Conservation (phyloP, 2,888 invertebrate species). For the Drosophila rellima region DNA sequence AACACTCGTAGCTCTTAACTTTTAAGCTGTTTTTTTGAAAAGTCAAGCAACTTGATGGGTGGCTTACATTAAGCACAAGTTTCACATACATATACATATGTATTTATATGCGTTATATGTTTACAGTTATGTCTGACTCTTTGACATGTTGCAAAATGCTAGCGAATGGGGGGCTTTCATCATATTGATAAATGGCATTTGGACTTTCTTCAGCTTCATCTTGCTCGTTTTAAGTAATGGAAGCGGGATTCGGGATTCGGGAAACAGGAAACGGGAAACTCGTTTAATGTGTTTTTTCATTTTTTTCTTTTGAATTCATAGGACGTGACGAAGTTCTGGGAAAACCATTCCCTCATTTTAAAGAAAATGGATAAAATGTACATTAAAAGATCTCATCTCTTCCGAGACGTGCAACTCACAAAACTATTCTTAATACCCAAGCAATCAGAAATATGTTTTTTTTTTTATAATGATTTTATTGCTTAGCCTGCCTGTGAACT, state of each 20-base stretch:
- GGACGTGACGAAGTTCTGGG: not conserved
- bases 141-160: constrained; percentile 23
- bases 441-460: not conserved
- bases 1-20: constrained; percentile 11
- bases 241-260: not conserved
- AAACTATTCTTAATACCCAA: not conserved
- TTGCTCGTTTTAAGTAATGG: not conserved
- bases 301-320: not conserved
- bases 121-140: constrained; percentile 23
- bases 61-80: constrained; percentile 35
- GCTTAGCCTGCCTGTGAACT: not conserved
- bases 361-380: not conserved
- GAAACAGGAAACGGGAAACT: not conserved
- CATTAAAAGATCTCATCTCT: not conserved
- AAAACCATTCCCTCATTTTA: not conserved
- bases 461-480: too few relatives aligned
- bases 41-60: constrained; percentile 26
- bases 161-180: constrained; percentile 21
- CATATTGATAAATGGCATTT: constrained; percentile 35
- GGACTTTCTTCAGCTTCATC: constrained; percentile 2
- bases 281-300: not conserved
- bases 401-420: not conserved
- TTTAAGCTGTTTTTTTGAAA: not conserved
- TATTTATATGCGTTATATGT: constrained; percentile 1
- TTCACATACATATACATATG: constrained; percentile 21